Evolutionary conservation across 2,888 invertebrate species (phyloP).

Genomic region (Himalopsyche tibetana): DNA sequence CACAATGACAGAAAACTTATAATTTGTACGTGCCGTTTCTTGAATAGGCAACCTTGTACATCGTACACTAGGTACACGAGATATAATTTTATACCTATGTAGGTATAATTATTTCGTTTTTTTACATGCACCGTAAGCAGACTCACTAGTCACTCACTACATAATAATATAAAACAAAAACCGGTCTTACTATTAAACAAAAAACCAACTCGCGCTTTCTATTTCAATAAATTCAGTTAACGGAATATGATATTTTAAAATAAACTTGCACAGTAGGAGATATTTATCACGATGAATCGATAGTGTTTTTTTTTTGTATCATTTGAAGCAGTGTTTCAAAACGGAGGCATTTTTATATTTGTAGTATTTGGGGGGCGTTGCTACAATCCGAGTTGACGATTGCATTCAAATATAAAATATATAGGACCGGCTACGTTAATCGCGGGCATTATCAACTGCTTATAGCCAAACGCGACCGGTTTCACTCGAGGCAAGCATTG

Average conservation of each 20-base stretch:
- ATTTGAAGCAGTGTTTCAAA: too few relatives aligned
- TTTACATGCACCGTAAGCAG: conserved; percentile 26
- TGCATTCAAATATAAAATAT: too few relatives aligned
- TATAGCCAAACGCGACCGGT: too few relatives aligned
- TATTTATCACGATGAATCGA: not conserved
- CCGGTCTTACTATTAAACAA: conserved; percentile 2
- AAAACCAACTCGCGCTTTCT: not conserved
- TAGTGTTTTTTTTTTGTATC: too few relatives aligned
- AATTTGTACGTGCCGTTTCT: not conserved
- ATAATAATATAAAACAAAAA: conserved; percentile 8
- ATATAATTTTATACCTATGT: conserved; percentile 7
- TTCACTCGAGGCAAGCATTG: too few relatives aligned
- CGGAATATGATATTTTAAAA: not conserved
- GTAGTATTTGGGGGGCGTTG: too few relatives aligned
- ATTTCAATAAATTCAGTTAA: conserved; percentile 16
- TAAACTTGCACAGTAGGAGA: not conserved
- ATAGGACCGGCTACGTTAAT: too few relatives aligned
- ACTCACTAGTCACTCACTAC: not conserved
- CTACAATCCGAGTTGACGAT: too few relatives aligned
- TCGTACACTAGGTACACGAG: not conserved
- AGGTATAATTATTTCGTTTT: conserved; percentile 17
- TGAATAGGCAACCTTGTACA: not conserved
- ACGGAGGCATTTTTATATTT: too few relatives aligned
- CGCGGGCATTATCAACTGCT: too few relatives aligned
- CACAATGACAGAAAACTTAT: too few relatives aligned